Evolutionary conservation across 2,113 vertebrate genomes (phyloP), one percentile per base, ranked within the genome.

Genomic region (Epinephelus moara): DNA sequence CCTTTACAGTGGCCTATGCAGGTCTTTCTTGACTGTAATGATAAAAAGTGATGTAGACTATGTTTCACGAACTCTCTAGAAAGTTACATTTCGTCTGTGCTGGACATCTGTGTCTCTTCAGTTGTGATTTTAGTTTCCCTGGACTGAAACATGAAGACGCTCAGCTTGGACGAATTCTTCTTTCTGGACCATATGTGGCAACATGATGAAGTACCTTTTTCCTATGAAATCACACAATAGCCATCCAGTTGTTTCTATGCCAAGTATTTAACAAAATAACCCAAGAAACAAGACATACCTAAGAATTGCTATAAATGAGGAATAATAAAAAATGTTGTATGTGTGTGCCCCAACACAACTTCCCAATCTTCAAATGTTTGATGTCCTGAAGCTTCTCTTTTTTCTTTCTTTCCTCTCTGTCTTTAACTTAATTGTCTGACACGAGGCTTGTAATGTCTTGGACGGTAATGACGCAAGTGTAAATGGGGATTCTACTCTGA

Each of bases 231-330:
- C 37, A 81, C 85, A 73, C 63, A 66, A 82, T 40, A 89, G 72
- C 83, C 80, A 85, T 73, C 63, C 64, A 66, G 40, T 70, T 74
- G 47, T 80, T 86, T 74, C 68, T 57, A 85, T 82, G 89, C 89
- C 81, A 90, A 81, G 89, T 85, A 84, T 82, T 80, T 70, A 70
- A 77, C 66, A 68, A 4, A 47, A 69, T 3, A 40, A 55, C 21
- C 33, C 61, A 62, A 8, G 13, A 77, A 77, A 75, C 27, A 76
- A 79, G 12, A 66, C 1, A 84, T 47, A 40, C 82, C 80, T 71
- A 45, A 79, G 63, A 84, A 52, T 15, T 67, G 23, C 56, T 89
- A 72, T 73, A 70, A 70, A 55, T 68, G 21, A 80, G 62, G 15
- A 59, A 83, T 40, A 42, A 69, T 49, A 4, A 66, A 61, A 71